Evolutionary conservation across 1,140 invertebrate genomes (phyloP), one percentile per base, ranked within the genome.

Genomic region (Condylostylus longicornis): DNA sequence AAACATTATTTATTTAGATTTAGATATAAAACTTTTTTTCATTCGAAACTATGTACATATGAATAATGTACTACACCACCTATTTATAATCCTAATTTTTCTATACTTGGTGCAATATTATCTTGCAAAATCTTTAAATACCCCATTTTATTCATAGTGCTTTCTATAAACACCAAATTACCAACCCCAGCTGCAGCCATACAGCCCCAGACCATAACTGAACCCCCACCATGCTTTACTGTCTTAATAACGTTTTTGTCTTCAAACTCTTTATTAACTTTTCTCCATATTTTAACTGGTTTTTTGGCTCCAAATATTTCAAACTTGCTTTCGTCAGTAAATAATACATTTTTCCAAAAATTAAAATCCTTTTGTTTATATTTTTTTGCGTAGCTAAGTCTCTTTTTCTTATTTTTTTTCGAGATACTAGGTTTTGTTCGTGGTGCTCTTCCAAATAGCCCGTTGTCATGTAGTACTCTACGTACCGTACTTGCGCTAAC

Each of bases 151-250:
- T 46, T 31, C 42, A 46, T 40, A 18, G 17, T 44, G 19, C 38
- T 36, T 28, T 45, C 35, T 17, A 59, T 42, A 23, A 43, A 38
- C 7, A 28, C 27, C 18, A 60, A n/a, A 14, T 41, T 33, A 8
- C 53, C 49, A 2, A 53, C 43, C 9, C 47, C 51, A 31, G 21
- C 18, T 1, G 28, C 27, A 12, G 40, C 34, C 37, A 60, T 49
- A 35, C 40, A 49, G 7, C 50, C 58, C 52, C 54, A 62, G 8
- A 56, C 48, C 51, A 60, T 56, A 3, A 54, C 30, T 23, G 18
- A 32, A 19, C 50, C 53, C 15, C 53, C 49, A 21, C 54, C 49
- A 37, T 59, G 49, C 41, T 63, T 62, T 8, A 63, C 49, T 5
- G 61, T 62, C 17, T 50, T 13, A 14, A 34, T 32, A 9, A 49